Conservation (phyloP, 2,888 invertebrate species). For the Ectropis crepuscularia region DNA sequence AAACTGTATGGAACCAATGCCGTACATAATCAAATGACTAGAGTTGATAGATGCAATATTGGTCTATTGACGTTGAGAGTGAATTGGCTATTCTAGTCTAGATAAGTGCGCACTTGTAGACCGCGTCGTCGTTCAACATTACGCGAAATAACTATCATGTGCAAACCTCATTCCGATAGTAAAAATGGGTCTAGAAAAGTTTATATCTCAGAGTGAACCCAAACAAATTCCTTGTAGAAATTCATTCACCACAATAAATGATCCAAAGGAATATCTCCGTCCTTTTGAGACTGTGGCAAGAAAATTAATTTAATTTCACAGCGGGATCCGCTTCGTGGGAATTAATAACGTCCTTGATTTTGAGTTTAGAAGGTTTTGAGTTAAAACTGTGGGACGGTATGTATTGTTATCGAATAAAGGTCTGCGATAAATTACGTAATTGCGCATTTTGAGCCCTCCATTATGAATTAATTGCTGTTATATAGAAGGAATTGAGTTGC, state of each 20-base stretch:
- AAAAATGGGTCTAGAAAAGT: too few relatives aligned
- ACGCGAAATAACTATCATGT: too few relatives aligned
- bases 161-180: too few relatives aligned
- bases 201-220: background rate
- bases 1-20: too few relatives aligned
- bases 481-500: background rate
- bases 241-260: constrained; percentile 29
- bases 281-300: constrained; percentile 37
- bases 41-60: too few relatives aligned
- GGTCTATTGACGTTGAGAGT: too few relatives aligned
- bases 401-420: constrained; percentile 30
- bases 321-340: constrained; percentile 32
- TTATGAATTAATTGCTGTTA: constrained; percentile 11
- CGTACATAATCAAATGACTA: too few relatives aligned
- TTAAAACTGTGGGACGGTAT: constrained; percentile 21
- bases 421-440: constrained; percentile 24
- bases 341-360: constrained; percentile 38
- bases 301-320: constrained; percentile 42
- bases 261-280: constrained; percentile 38
- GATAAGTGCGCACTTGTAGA: too few relatives aligned
- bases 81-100: too few relatives aligned
- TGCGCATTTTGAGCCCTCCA: constrained; percentile 19
- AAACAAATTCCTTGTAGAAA: constrained; percentile 27
- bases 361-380: constrained; percentile 25
- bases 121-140: too few relatives aligned